Evolutionary conservation across 1,140 invertebrate species (phyloP).

Genomic region (Phthorimaea operculella): DNA sequence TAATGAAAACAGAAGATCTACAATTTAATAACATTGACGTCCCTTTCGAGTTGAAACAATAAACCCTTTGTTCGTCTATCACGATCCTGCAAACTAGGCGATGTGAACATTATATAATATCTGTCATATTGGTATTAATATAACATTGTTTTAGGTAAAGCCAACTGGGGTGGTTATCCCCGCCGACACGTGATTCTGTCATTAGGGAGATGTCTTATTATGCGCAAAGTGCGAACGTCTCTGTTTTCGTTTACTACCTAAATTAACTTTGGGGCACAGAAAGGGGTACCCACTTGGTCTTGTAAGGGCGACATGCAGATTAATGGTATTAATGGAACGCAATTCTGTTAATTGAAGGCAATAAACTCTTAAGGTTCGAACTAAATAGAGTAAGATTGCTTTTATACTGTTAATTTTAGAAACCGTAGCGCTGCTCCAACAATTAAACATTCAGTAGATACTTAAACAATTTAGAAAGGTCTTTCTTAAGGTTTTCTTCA

Average conservation of each 20-base stretch:
- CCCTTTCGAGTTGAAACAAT: constrained; percentile 15
- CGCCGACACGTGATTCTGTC: constrained; percentile 36
- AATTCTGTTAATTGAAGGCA: constrained; percentile 25
- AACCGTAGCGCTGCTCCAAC: no score
- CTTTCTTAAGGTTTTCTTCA: no score
- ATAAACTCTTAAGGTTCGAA: neutral
- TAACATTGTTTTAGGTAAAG: constrained; percentile 24
- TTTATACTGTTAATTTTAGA: no score
- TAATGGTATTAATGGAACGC: constrained; percentile 47
- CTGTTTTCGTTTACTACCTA: constrained; percentile 46
- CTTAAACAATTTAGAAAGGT: no score
- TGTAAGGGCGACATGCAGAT: constrained; percentile 32
- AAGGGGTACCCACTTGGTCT: constrained; percentile 32
- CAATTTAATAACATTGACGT: constrained; percentile 7
- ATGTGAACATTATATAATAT: constrained; percentile 20
- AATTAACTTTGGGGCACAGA: constrained; percentile 45
- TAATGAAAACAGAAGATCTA: no score
- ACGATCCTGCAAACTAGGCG: constrained; percentile 20
- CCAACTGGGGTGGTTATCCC: constrained; percentile 30
- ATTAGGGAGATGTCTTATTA: constrained; percentile 55
- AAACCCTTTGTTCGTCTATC: constrained; percentile 18
- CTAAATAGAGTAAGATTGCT: neutral
- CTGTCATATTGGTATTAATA: constrained; percentile 24
- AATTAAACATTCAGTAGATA: no score
- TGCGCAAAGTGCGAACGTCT: constrained; percentile 47